phyloP scores from a whole-genome alignment of 2,797 vertebrate species.

The Channa striata region DNA sequence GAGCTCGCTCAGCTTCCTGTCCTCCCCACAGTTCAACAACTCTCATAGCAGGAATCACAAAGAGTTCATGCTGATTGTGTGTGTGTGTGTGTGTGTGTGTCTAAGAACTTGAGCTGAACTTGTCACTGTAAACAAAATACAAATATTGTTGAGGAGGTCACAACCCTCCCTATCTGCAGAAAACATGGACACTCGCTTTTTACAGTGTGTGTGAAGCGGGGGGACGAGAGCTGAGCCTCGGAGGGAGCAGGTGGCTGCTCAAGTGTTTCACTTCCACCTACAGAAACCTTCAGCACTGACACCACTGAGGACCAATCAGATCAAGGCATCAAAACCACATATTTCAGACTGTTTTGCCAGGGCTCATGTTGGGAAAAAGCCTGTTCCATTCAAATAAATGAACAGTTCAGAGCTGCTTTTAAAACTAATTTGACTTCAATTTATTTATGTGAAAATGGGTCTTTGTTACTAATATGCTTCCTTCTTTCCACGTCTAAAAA shows the following conservation, averaged over 20 bases:
- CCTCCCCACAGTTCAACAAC: slow-evolving; percentile 6
- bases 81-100: slow-evolving; percentile 26
- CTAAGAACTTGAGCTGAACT: slow-evolving; percentile 19
- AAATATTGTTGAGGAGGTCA: slow-evolving; percentile 21
- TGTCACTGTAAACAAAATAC: slow-evolving; percentile 36
- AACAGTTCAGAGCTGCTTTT: too few species aligned
- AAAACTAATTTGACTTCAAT: too few species aligned
- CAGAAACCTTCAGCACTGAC: not conserved
- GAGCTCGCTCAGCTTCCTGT: slow-evolving; percentile 8
- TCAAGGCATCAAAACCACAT: not conserved
- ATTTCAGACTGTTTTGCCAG: too few species aligned
- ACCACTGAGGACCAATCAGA: not conserved
- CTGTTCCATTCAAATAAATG: too few species aligned
- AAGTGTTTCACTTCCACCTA: not conserved
- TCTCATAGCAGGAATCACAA: slow-evolving; percentile 13
- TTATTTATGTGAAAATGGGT: too few species aligned
- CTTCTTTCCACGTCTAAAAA: too few species aligned
- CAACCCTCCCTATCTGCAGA: slow-evolving; percentile 36
- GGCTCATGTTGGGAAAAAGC: too few species aligned
- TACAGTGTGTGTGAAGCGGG: too few species aligned
- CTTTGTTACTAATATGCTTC: too few species aligned
- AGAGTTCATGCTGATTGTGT: slow-evolving; percentile 25
- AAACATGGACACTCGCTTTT: too few species aligned
- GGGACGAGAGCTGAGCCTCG: too few species aligned
- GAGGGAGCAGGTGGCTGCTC: not conserved